phyloP scores from a whole-genome alignment of 1,140 invertebrate genomes.

The Drosophila baimaii region DNA sequence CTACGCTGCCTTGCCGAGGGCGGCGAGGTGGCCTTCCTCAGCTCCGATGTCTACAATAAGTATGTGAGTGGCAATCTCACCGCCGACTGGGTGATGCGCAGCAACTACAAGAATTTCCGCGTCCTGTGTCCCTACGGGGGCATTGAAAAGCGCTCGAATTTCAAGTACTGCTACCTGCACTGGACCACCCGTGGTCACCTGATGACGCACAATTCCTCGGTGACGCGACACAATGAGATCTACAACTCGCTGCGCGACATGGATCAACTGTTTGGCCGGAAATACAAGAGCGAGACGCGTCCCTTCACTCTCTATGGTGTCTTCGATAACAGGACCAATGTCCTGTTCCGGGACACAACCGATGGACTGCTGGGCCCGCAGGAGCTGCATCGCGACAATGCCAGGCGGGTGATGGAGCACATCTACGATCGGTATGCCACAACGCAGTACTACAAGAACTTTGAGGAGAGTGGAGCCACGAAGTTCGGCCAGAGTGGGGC shows the following conservation, averaged over 20 bases:
- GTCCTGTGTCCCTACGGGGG: constrained; percentile 85
- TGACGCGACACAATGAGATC: constrained; percentile 87
- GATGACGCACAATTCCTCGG: constrained; percentile 86
- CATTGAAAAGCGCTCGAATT: constrained; percentile 71
- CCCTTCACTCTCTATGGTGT: constrained; percentile 88
- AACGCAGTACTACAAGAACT: constrained; percentile 52
- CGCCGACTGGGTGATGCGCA: constrained; percentile 54
- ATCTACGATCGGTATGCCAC: constrained; percentile 69
- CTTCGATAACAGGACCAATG: constrained; percentile 86
- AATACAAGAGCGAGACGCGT: constrained; percentile 86
- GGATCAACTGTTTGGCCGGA: constrained; percentile 88
- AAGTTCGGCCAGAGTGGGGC: not conserved
- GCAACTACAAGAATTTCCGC: constrained; percentile 73
- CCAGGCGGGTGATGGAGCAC: constrained; percentile 70
- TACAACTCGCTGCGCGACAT: constrained; percentile 88
- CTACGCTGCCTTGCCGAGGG: constrained; percentile 91
- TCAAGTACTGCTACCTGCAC: constrained; percentile 88
- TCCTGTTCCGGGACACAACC: constrained; percentile 89
- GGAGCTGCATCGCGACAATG: constrained; percentile 82
- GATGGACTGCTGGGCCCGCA: constrained; percentile 84
- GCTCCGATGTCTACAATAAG: constrained; percentile 88
- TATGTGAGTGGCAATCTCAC: constrained; percentile 85
- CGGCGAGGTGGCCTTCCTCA: constrained; percentile 94
- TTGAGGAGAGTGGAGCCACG: constrained; percentile 15
- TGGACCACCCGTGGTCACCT: constrained; percentile 89